Percentiles rank a stretch among this genome's conserved stretches.
These are phyloP conservation scores for Scelioninae gen. 1 DNA, from an alignment of 2,888 invertebrate species.

Conservation along the genomic window DNA sequence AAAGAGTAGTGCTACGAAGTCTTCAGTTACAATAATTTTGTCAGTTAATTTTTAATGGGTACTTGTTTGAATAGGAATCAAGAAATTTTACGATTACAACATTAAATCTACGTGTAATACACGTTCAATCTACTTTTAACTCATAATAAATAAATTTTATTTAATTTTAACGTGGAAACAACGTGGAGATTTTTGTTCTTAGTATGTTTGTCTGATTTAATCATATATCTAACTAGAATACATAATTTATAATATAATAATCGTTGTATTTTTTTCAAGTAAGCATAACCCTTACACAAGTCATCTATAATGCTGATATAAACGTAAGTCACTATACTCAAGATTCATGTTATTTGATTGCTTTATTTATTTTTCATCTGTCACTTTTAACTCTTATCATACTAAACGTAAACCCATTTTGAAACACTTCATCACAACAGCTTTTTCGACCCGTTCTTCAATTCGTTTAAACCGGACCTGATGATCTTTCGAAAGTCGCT, in stretches of 20 bases:
- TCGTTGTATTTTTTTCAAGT: slow-evolving; percentile 18
- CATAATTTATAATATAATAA: background rate
- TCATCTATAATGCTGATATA: background rate
- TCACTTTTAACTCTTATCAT: slow-evolving; percentile 22
- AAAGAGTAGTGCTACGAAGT: slow-evolving; percentile 4
- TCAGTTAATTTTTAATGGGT: background rate
- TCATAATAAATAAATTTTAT: no score
- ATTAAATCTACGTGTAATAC: no score
- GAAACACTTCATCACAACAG: slow-evolving; percentile 33
- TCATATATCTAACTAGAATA: background rate
- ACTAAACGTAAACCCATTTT: slow-evolving; percentile 27
- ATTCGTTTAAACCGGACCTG: slow-evolving; percentile 37
- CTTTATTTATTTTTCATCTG: slow-evolving; percentile 29
- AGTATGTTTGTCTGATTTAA: background rate
- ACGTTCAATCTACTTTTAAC: no score
- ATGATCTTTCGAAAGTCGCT: slow-evolving; percentile 58
- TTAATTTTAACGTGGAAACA: no score
- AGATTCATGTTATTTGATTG: slow-evolving; percentile 20
- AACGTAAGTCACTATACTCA: slow-evolving; percentile 24
- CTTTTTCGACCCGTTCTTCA: slow-evolving; percentile 45
- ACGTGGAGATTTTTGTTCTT: no score
- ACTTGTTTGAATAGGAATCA: background rate
- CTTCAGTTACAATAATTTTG: background rate
- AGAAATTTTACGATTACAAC: background rate
- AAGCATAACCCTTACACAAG: slow-evolving; percentile 19